Conservation (phyloP, 2,888 invertebrate genomes). For the Mythimna loreyi region DNA sequence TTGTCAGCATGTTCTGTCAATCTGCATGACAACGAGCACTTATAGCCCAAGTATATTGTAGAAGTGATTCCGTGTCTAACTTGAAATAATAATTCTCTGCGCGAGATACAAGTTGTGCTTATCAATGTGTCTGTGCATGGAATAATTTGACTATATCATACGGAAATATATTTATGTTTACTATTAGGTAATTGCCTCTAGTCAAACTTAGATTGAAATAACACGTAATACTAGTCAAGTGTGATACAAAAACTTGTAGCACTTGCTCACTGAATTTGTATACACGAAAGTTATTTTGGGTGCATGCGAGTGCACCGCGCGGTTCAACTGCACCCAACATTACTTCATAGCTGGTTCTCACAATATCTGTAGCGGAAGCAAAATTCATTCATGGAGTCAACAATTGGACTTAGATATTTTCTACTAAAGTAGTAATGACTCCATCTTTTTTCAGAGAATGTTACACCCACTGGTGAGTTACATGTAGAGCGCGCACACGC, state of each 20-base stretch:
- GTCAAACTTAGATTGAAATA: constrained; percentile 31
- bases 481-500: constrained; percentile 83
- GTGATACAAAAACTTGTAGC: constrained; percentile 31
- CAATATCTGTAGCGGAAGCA: constrained; percentile 68
- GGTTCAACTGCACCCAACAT: constrained; percentile 63
- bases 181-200: constrained; percentile 15
- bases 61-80: constrained; percentile 37
- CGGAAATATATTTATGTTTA: constrained; percentile 28
- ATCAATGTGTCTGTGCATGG: constrained; percentile 69
- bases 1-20: constrained; percentile 85
- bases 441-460: constrained; percentile 91
- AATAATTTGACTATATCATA: constrained; percentile 43
- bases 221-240: constrained; percentile 41
- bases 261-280: constrained; percentile 39
- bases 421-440: constrained; percentile 87
- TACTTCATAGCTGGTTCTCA: constrained; percentile 60
- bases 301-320: constrained; percentile 62
- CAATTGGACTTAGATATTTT: constrained; percentile 83
- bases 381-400: constrained; percentile 88
- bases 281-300: constrained; percentile 59
- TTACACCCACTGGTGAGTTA: constrained; percentile 90
- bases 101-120: constrained; percentile 57
- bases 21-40: constrained; percentile 84
- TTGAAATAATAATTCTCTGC: constrained; percentile 29
- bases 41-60: constrained; percentile 49